Percentiles rank a stretch among this genome's conserved stretches.
phyloP scores from a whole-genome alignment of 2,113 vertebrate genomes.

The Strix uralensis region DNA sequence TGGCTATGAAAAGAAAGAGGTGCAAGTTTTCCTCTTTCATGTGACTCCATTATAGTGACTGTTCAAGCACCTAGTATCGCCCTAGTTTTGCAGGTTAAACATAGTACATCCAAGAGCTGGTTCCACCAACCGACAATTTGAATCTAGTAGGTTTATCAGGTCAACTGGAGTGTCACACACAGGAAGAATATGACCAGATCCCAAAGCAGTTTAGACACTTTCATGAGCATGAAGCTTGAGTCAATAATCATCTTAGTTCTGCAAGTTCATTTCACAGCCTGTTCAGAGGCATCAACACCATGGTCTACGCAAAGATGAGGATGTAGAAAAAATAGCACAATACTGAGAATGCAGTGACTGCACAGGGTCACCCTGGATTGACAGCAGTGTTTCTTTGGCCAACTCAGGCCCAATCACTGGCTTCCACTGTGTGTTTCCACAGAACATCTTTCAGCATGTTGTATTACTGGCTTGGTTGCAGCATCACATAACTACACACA shows the following conservation, averaged over 20 bases:
- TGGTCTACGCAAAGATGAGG: neutral
- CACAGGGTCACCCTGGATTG: neutral
- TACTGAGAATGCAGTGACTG: neutral
- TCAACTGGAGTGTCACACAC: neutral
- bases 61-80: neutral
- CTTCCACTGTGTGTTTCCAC: neutral
- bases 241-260: neutral
- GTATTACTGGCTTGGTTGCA: neutral
- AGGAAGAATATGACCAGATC: neutral
- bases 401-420: neutral
- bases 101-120: neutral
- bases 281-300: neutral
- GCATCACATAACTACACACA: neutral
- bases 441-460: neutral
- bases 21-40: neutral
- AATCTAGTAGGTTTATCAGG: neutral
- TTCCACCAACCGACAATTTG: neutral
- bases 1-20: neutral
- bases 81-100: neutral
- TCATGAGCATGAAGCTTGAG: neutral
- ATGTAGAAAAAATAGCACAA: neutral
- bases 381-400: neutral
- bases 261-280: neutral
- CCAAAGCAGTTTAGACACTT: neutral
- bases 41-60: neutral